Base-by-base conservation (phyloP, 2,797 vertebrate genomes). In the Falco biarmicus region DNA sequence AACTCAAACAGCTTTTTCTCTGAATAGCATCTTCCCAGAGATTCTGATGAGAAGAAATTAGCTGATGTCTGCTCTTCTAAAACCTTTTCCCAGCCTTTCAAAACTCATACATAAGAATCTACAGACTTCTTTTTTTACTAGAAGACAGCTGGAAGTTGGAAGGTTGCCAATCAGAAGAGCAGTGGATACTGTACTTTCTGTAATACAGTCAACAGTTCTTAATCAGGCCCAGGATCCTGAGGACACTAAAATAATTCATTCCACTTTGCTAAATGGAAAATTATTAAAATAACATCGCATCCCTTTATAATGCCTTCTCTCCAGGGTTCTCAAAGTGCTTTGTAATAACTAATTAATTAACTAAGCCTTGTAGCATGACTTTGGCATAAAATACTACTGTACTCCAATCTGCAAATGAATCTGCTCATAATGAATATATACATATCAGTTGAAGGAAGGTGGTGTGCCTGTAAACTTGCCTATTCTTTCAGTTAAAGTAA, bases 301-400 rank as follows among this genome's bases (percentile, higher is more conserved):
- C 61, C 41, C 95, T 96, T 91, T 80, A 89, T 75, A 94, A 83
- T 8, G 16, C 78, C 68, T 71, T 89, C 84, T 92, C 95, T 93
- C 84, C 61, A 78, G 94, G 89, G 94, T 83, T 92, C 78, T 94
- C 57, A 89, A 96, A 96, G 92, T 87, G 89, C 84, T 97, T 92
- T 89, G 43, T 75, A 85, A 96, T 94, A 91, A 92, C 85, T 96
- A 96, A 93, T 96, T 96, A 95, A 96, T 89, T 96, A 95, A 92
- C 74, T 74, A 87, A 91, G 13, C 26, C 57, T 78, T 92, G 76
- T 81, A 87, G 89, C 73, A 81, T 75, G 71, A 85, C 41, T 91
- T 93, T 71, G 82, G 50, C 50, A 93, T 92, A 93, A 92, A 94
- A 89, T 34, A n/a, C 37, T 82, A 41, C 47, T 91, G 28, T 89